Evolutionary conservation across 2,888 invertebrate species (phyloP), one percentile per base, ranked within the genome.

Genomic region (Brachynemurus nebulosus): DNA sequence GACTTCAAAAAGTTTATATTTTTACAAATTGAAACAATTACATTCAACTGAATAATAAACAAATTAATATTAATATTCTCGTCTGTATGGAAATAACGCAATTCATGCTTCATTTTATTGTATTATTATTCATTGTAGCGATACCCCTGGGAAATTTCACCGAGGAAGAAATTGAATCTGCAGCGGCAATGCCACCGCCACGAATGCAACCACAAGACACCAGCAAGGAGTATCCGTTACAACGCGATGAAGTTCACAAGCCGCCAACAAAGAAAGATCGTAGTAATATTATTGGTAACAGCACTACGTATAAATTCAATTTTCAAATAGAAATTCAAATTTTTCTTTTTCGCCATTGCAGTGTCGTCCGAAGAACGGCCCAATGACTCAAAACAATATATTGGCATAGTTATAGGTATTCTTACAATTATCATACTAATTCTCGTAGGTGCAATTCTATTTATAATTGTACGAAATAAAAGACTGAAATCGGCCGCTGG

Each of bases 401-500:
- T 78, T 54, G 78, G 78, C 50, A 67, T 76, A 53, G 72, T 81
- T 57, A 80, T 81, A 55, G 80, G 80, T 40, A 72, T 78, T 45
- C 68, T 84, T 54, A 76, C 79, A 35, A 79, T 80, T 42, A 77
- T 83, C 54, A 80, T 84, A 55, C 66, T 83, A 50, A 67, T 84
- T 56, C 69, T 82, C 46, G 71, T 79, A 50, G 76, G 74, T 37
- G 76, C 80, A 48, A 80, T 83, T 59, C 67, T 76, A 52, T 74
- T 82, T 62, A 79, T 84, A 63, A 74, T 79, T 54, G 71, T 76
- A 51, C 66, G 78, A 51, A 78, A 76, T 59, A 72, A 76, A 54
- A 69, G 72, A 49, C 59, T 69, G 36, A 71, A 70, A 53, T 60
- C 66, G 42, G 59, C 64, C 16, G 57, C 59, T 19, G 57, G 52